Evolutionary conservation across 2,113 vertebrate species (phyloP).

Genomic region (Mesocricetus auratus): DNA sequence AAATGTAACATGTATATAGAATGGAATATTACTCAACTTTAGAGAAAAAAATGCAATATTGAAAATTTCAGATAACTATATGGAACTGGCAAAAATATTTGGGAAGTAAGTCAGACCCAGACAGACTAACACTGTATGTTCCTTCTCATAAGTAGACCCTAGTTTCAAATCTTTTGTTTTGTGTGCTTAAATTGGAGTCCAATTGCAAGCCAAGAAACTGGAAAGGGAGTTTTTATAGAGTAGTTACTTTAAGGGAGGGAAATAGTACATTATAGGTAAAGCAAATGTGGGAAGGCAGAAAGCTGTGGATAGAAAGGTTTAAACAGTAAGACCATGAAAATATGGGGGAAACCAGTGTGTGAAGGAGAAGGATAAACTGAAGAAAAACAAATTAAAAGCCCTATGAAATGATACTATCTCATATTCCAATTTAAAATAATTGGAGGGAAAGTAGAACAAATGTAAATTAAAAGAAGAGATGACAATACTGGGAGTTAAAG

Average conservation of each 20-base stretch:
- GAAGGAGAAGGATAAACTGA: not conserved
- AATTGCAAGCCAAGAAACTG: not conserved
- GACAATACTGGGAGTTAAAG: not conserved
- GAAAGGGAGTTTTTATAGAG: accelerated
- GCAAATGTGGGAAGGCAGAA: not conserved
- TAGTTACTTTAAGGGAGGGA: not conserved
- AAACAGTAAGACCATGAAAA: not conserved
- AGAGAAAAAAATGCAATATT: not conserved
- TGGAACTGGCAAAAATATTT: not conserved
- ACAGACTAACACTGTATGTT: not conserved
- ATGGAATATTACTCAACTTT: not conserved
- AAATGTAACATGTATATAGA: not conserved
- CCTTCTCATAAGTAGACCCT: not conserved
- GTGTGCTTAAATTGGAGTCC: not conserved
- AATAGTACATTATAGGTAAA: not conserved
- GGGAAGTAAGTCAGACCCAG: not conserved
- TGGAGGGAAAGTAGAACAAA: not conserved
- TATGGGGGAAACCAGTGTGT: not conserved
- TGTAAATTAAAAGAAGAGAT: not conserved
- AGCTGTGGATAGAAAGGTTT: not conserved
- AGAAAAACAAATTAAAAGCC: not conserved
- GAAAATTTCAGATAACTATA: not conserved
- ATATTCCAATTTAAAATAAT: not conserved
- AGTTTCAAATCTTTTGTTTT: not conserved
- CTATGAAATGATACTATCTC: not conserved